These are phyloP conservation scores for Gymnodraco acuticeps DNA, from an alignment of 2,797 vertebrate species.

Conservation along the genomic window DNA sequence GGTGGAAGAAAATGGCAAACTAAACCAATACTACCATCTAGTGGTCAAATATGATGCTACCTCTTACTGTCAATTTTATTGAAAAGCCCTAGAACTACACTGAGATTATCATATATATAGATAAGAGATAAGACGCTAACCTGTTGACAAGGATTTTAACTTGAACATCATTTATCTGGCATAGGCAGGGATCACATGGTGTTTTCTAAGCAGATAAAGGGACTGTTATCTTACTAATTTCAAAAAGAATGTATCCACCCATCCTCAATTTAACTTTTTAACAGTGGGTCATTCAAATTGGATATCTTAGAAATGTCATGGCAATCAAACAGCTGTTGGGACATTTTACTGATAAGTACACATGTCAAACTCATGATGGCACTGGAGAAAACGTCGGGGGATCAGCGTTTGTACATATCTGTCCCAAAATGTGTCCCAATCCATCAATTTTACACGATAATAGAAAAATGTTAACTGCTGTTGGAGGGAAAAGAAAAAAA, in stretches of 20 bases:
- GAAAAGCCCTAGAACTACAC: conserved; percentile 1
- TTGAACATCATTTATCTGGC: neutral
- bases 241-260: neutral
- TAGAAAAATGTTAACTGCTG: neutral
- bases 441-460: neutral
- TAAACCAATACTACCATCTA: conserved; percentile 72
- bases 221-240: neutral
- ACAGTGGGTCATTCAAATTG: neutral
- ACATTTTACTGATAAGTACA: neutral
- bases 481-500: neutral
- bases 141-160: conserved; percentile 13
- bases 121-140: conserved; percentile 15
- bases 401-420: neutral
- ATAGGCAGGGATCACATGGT: neutral
- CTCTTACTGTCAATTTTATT: conserved; percentile 4
- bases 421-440: neutral
- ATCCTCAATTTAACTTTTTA: neutral
- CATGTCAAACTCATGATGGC: neutral
- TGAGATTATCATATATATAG: conserved; percentile 5
- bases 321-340: neutral
- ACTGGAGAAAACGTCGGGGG: neutral
- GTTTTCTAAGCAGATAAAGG: conserved; percentile 5
- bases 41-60: conserved; percentile 40
- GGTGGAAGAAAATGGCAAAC: conserved; percentile 38
- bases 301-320: neutral